These are phyloP conservation scores for Melanocharis versteri DNA, from an alignment of 2,113 vertebrate species.

Conservation along the genomic window DNA sequence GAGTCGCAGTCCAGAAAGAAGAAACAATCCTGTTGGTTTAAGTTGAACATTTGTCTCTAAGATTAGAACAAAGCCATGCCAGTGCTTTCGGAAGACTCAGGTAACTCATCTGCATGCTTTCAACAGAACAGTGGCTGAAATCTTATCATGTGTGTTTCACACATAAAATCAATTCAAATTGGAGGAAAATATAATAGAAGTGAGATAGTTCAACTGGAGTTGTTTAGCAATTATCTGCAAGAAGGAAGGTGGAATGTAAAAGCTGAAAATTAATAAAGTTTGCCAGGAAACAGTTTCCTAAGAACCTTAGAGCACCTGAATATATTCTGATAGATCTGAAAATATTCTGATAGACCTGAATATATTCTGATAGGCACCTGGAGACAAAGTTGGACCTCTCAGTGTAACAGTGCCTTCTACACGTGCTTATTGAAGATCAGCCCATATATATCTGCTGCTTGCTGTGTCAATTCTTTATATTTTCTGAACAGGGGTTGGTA, in stretches of 20 bases:
- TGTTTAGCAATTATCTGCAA: neutral
- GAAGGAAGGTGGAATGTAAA: neutral
- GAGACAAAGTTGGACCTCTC: neutral
- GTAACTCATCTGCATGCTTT: slow-evolving; percentile 61
- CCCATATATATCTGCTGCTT: neutral
- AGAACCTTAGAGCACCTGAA: neutral
- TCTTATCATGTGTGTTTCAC: neutral
- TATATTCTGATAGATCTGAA: neutral
- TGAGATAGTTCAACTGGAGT: neutral
- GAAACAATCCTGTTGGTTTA: neutral
- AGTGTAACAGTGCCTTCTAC: neutral
- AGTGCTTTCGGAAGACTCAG: slow-evolving; percentile 83
- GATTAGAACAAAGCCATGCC: slow-evolving; percentile 78
- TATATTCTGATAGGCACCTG: neutral
- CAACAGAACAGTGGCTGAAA: neutral
- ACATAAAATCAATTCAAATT: neutral
- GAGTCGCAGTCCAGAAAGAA: neutral
- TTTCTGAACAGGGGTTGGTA: neutral
- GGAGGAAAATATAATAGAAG: neutral
- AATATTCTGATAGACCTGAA: neutral
- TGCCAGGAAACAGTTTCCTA: neutral
- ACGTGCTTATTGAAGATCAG: neutral
- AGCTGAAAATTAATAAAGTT: neutral
- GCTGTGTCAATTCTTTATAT: neutral
- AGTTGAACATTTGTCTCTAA: neutral